These are phyloP conservation scores for Drosophila athabasca DNA, from an alignment of 1,140 invertebrate species.

Conservation along the genomic window DNA sequence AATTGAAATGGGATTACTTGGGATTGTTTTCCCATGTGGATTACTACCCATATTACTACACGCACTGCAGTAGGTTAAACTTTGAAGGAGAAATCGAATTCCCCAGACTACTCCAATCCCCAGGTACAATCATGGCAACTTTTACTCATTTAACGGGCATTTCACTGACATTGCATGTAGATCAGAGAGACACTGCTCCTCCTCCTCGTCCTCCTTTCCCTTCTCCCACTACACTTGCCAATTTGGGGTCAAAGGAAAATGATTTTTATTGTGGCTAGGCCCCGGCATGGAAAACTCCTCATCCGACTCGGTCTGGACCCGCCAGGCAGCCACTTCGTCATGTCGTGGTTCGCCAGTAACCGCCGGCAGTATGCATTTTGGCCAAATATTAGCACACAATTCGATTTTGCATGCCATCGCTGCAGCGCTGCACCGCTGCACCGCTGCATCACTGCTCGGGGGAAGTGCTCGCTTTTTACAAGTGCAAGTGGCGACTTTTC, in stretches of 20 bases:
- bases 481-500: slow-evolving; percentile 74
- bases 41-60: too few relatives aligned
- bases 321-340: slow-evolving; percentile 57
- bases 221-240: slow-evolving; percentile 28
- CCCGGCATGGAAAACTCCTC: slow-evolving; percentile 27
- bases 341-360: slow-evolving; percentile 37
- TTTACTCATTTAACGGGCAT: slow-evolving; percentile 63
- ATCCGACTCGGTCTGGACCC: slow-evolving; percentile 14
- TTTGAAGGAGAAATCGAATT: too few relatives aligned
- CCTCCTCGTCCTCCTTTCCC: background rate
- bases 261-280: slow-evolving; percentile 59
- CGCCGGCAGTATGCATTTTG: slow-evolving; percentile 39
- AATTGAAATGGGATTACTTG: too few relatives aligned
- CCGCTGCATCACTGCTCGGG: background rate
- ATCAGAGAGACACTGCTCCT: slow-evolving; percentile 28
- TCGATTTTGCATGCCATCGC: slow-evolving; percentile 72
- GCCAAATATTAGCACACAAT: slow-evolving; percentile 79
- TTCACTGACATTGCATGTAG: slow-evolving; percentile 65
- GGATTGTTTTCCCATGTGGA: background rate
- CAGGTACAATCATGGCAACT: slow-evolving; percentile 27
- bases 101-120: too few relatives aligned
- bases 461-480: slow-evolving; percentile 67
- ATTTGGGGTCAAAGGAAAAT: slow-evolving; percentile 59
- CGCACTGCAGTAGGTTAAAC: too few relatives aligned
- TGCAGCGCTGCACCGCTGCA: background rate